phyloP scores from a whole-genome alignment of 35 echinoderm and acorn worm species.

The Apostichopus parvimensis region DNA sequence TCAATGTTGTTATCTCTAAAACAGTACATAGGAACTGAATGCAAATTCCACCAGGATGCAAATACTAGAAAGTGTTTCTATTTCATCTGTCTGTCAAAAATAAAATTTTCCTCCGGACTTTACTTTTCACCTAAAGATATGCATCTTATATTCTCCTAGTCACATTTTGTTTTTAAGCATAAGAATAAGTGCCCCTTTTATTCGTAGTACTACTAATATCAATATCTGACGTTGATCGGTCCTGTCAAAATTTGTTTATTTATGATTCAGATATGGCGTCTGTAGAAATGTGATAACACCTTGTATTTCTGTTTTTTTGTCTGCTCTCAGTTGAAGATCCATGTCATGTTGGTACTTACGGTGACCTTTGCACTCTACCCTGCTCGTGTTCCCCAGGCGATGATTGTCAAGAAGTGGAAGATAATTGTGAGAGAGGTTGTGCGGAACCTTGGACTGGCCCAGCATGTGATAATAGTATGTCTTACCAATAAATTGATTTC shows the following conservation, averaged over 20 bases:
- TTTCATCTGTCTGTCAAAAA: no score
- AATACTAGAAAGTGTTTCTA: no score
- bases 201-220: background rate
- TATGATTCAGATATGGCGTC: background rate
- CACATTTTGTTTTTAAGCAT: no score
- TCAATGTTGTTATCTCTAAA: no score
- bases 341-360: background rate
- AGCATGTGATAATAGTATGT: background rate
- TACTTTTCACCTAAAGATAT: no score
- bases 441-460: slow-evolving; percentile 2
- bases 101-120: no score
- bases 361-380: background rate
- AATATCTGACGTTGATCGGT: background rate
- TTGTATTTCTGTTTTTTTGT: background rate
- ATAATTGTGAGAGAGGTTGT: slow-evolving; percentile 14
- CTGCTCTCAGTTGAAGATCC: slow-evolving; percentile 9
- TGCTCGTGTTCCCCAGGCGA: background rate
- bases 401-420: slow-evolving; percentile 21
- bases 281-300: background rate
- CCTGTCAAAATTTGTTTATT: background rate
- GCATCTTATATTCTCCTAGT: no score
- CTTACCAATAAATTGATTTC: background rate
- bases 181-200: background rate
- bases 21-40: no score
- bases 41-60: no score